Evolutionary conservation across 1,140 invertebrate genomes (phyloP), one percentile per base, ranked within the genome.

Genomic region (Arion vulgaris): DNA sequence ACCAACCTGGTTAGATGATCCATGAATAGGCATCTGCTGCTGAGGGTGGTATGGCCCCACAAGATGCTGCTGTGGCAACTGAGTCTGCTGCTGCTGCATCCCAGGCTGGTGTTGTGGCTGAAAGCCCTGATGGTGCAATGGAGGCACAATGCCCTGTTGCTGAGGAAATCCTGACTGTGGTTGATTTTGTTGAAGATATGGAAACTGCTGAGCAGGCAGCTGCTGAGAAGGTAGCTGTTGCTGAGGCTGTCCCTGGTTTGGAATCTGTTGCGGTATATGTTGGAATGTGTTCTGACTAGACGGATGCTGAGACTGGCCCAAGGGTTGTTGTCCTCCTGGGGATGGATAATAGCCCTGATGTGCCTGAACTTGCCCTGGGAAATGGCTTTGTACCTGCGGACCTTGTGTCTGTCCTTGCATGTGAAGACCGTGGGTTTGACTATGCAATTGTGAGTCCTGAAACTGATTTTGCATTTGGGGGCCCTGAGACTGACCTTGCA

Each of bases 251-350:
- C 32, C 38, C n/a, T 82, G 79, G 39, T 74, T 39, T 23, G 32
- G 62, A 19, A 73, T 68, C 17, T 75, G 84, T 23, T 84, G 85
- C 75, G 84, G 83, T 39, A 85, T 81, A 26, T 77, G 85, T 57
- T 82, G 82, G 26, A 49, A n/a, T 11, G 83, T 38, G 28, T 78
- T 19, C 28, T 80, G 83, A 34, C 74, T 49, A 17, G 39, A 53
- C 19, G 78, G 72, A 71, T 76, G 81, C 41, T 85, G 80, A 38
- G 45, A 41, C 49, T 71, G 71, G 13, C 78, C 38, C 53, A 80
- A 68, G 32, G 53, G 49, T 69, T 83, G 85, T 57, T 41, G 53
- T 76, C 73, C 82, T 28, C n/a, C n/a, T 28, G 66, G n/a, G 36
- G 38, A 28, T 45, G n/a, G n/a, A n/a, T n/a, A n/a, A n/a, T n/a